Conservation (phyloP, 2,113 vertebrate species). For the Murina feae region DNA sequence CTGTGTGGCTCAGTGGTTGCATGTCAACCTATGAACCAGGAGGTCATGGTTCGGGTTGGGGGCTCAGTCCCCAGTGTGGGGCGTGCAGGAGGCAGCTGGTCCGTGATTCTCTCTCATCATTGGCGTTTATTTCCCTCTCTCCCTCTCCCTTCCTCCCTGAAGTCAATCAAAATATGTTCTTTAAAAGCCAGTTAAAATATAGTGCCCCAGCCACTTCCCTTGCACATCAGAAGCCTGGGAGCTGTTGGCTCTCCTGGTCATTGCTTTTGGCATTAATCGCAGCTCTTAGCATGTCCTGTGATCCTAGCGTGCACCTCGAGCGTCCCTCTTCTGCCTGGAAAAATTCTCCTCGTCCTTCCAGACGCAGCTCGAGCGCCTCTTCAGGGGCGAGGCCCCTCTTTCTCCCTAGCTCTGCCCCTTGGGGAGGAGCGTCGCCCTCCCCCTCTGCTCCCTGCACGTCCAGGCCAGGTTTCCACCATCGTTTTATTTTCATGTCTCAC, state of each 20-base stretch:
- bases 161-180: no score
- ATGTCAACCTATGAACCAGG: no score
- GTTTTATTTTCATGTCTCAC: neutral
- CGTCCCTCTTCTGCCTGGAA: neutral
- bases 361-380: neutral
- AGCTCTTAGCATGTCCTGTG: neutral
- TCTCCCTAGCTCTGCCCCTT: neutral
- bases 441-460: neutral
- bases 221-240: neutral
- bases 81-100: no score
- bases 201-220: neutral
- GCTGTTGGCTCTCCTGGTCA: neutral
- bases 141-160: no score
- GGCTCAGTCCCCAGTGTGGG: no score
- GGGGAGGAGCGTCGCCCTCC: neutral
- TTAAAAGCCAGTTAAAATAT: neutral
- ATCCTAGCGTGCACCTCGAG: neutral
- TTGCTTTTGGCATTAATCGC: slow-evolving; percentile 7
- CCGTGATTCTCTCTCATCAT: no score
- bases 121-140: no score
- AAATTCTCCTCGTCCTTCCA: neutral
- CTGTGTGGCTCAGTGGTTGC: no score
- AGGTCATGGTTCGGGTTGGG: no score
- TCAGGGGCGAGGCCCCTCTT: neutral
- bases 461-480: neutral